Percentiles rank a stretch among this genome's conserved stretches.
phyloP scores from a whole-genome alignment of 2,888 invertebrate genomes.

The Acronicta psi region DNA sequence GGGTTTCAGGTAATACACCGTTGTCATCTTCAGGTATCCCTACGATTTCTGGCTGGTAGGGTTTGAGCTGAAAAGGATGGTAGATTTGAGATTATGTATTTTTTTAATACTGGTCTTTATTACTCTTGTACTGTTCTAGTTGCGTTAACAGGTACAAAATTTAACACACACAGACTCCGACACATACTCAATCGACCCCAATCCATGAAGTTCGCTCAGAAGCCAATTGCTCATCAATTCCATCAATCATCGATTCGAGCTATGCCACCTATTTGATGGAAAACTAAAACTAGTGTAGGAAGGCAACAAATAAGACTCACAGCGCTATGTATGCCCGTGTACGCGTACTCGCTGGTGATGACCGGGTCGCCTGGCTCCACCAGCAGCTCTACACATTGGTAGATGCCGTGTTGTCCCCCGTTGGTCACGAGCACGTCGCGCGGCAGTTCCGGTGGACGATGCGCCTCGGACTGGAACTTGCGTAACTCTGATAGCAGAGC shows the following conservation, averaged over 20 bases:
- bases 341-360: conserved; percentile 91
- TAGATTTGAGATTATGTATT: not conserved
- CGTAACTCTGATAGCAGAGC: conserved; percentile 89
- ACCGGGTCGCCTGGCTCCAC: conserved; percentile 92
- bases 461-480: conserved; percentile 90
- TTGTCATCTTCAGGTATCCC: conserved; percentile 91
- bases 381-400: conserved; percentile 92
- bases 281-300: no score
- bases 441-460: conserved; percentile 90
- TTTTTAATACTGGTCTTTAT: no score
- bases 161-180: no score
- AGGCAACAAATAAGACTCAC: conserved; percentile 82
- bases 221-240: no score
- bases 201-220: no score
- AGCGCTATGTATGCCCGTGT: conserved; percentile 91
- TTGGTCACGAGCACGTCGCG: conserved; percentile 91
- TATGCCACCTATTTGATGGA: no score
- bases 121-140: no score
- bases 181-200: no score
- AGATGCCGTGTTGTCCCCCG: conserved; percentile 94
- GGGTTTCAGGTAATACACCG: conserved; percentile 90
- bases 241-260: no score
- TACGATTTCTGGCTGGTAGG: conserved; percentile 90
- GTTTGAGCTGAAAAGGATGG: conserved; percentile 89
- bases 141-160: no score